Evolutionary conservation across 2,113 vertebrate species (phyloP).

Genomic region (Lepus americanus): DNA sequence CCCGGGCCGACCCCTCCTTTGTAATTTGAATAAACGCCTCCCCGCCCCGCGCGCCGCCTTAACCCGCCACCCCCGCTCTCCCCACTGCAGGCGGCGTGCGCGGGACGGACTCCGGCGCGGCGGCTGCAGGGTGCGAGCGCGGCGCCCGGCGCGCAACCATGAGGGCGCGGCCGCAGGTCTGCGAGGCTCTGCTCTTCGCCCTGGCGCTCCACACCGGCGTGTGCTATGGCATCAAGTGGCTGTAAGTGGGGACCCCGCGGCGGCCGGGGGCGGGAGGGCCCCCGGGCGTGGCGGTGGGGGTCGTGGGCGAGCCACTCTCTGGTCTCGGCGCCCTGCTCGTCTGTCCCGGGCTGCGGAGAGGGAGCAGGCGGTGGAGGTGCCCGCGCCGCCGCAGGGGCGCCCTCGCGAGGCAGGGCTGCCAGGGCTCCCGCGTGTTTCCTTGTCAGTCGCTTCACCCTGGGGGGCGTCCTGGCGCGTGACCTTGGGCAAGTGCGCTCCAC

Average conservation of each 20-base stretch:
- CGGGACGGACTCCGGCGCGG: slow-evolving; percentile 42
- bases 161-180: slow-evolving; percentile 86
- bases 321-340: not conserved
- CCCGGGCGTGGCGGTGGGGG: not conserved
- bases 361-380: not conserved
- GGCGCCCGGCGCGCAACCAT: slow-evolving; percentile 74
- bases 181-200: slow-evolving; percentile 90
- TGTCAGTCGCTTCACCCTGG: not conserved
- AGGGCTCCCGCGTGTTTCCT: not conserved
- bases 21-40: slow-evolving; percentile 82
- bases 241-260: slow-evolving; percentile 91
- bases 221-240: slow-evolving; percentile 97
- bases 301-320: not conserved
- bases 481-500: slow-evolving; percentile 3
- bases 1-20: slow-evolving; percentile 81
- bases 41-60: slow-evolving; percentile 47
- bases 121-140: slow-evolving; percentile 28
- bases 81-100: slow-evolving; percentile 66
- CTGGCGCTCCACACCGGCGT: slow-evolving; percentile 93
- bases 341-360: not conserved
- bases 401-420: not conserved
- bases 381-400: not conserved
- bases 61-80: slow-evolving; percentile 64
- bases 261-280: not conserved
- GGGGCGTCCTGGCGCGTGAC: slow-evolving; percentile 22